These are phyloP conservation scores for Microcebus murinus DNA, from an alignment of 2,113 vertebrate species.

Conservation along the genomic window DNA sequence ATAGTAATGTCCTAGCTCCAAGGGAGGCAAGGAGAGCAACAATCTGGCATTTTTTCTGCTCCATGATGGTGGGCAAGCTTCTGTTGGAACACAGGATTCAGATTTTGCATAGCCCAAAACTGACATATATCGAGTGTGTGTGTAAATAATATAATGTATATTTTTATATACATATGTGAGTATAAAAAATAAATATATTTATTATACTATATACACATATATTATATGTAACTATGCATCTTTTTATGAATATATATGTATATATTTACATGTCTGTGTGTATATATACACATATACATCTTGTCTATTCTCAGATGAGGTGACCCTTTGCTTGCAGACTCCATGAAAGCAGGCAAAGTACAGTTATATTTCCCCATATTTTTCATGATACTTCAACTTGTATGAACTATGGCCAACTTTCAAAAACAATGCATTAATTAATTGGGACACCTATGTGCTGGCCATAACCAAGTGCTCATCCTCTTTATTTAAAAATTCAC, in stretches of 20 bases:
- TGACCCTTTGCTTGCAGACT: background rate
- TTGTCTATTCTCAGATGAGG: background rate
- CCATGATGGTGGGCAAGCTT: background rate
- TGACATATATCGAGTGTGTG: background rate
- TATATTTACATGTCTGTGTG: background rate
- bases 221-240: background rate
- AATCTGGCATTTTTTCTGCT: background rate
- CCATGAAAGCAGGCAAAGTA: background rate
- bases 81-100: background rate
- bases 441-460: background rate
- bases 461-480: background rate
- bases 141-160: background rate
- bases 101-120: background rate
- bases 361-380: background rate
- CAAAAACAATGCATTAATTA: background rate
- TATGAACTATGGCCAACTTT: background rate
- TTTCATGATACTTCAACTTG: background rate
- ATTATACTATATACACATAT: background rate
- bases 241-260: background rate
- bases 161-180: background rate
- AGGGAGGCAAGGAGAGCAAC: background rate
- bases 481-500: background rate
- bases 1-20: background rate
- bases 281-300: background rate
- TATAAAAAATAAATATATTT: background rate